These are phyloP conservation scores for Orchesella cincta DNA, from an alignment of 1,140 invertebrate genomes.

Conservation along the genomic window DNA sequence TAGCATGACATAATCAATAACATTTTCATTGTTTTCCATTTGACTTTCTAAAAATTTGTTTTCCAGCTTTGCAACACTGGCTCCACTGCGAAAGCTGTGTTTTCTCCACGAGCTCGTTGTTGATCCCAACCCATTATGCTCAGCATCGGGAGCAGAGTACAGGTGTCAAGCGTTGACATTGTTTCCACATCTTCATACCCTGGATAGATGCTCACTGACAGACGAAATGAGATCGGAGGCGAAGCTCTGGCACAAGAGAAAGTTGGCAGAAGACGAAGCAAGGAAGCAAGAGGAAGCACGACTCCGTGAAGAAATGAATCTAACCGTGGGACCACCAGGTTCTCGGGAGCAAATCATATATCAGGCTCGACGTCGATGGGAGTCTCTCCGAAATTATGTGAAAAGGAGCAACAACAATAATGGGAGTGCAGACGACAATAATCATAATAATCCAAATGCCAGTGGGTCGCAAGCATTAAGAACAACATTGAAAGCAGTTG, in stretches of 20 bases:
- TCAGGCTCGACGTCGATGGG: constrained; percentile 46
- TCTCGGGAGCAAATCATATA: constrained; percentile 48
- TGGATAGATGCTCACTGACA: constrained; percentile 39
- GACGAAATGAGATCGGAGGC: constrained; percentile 45
- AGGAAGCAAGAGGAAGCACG: constrained; percentile 29
- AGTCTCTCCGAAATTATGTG: constrained; percentile 47
- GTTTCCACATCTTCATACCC: constrained; percentile 48
- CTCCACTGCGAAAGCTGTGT: constrained; percentile 42
- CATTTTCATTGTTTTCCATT: not conserved
- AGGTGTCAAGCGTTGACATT: constrained; percentile 49
- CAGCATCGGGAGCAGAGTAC: constrained; percentile 49
- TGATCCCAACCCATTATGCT: constrained; percentile 53
- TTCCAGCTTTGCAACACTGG: constrained; percentile 52
- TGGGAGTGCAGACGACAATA: not conserved
- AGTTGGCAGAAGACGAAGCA: constrained; percentile 41
- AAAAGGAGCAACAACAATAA: constrained; percentile 23
- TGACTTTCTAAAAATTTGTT: no score
- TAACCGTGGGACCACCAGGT: constrained; percentile 10
- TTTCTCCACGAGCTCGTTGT: constrained; percentile 52
- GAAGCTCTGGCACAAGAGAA: constrained; percentile 40
- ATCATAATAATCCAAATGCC: not conserved
- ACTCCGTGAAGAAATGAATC: not conserved
- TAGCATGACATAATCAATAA: no score
- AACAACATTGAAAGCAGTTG: not conserved
- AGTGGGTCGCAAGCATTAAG: not conserved